Conservation (phyloP, 2,888 invertebrate genomes). For the Andrena haemorrhoa region DNA sequence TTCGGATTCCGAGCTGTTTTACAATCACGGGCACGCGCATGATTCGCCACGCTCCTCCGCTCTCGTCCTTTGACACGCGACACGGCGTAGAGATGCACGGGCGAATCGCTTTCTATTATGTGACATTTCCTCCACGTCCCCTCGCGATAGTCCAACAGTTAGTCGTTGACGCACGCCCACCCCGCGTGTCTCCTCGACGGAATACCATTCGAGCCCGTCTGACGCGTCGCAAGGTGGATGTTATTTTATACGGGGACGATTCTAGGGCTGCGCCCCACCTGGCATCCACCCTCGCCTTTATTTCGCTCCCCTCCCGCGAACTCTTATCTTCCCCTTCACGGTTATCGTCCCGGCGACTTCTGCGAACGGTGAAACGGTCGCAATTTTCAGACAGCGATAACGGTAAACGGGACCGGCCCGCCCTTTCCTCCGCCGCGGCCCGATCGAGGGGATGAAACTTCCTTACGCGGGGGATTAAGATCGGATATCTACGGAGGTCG, state of each 20-base stretch:
- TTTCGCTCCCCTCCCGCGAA: constrained; percentile 15
- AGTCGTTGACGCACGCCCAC: constrained; percentile 31
- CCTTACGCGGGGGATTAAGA: constrained; percentile 61
- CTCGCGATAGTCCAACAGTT: constrained; percentile 27
- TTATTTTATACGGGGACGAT: constrained; percentile 33
- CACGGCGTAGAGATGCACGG: constrained; percentile 45
- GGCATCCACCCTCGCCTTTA: not conserved
- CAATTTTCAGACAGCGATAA: constrained; percentile 62
- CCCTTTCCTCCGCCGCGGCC: not conserved
- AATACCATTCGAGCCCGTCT: constrained; percentile 27
- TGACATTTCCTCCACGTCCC: constrained; percentile 50
- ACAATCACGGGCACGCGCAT: constrained; percentile 18
- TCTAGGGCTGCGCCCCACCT: not conserved
- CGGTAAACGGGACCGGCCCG: constrained; percentile 41
- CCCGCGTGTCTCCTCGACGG: constrained; percentile 27
- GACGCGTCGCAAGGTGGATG: constrained; percentile 34
- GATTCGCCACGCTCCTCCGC: not conserved
- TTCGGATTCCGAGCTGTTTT: constrained; percentile 59
- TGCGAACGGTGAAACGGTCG: constrained; percentile 45
- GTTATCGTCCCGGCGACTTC: constrained; percentile 56
- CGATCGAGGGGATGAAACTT: constrained; percentile 47
- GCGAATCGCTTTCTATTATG: constrained; percentile 73
- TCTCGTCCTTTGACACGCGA: constrained; percentile 52
- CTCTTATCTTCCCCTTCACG: constrained; percentile 45
- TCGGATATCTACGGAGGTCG: constrained; percentile 57